Evolutionary conservation across 1,140 invertebrate species (phyloP).

Genomic region (Sesamia nonagrioides): DNA sequence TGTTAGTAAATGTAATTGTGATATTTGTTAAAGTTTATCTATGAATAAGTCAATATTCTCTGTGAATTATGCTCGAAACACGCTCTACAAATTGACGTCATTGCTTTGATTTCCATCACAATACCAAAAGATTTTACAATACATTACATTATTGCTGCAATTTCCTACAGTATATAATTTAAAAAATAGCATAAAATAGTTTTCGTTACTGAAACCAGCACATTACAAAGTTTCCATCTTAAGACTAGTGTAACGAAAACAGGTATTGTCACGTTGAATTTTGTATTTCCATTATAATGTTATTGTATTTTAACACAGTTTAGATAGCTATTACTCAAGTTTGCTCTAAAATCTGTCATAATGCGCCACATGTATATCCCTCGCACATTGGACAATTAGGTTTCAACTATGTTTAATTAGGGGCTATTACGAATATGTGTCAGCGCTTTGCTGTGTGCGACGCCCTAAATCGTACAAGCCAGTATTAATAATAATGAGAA

Average conservation of each 20-base stretch:
- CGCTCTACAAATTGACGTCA: slow-evolving; percentile 73
- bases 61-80: slow-evolving; percentile 33
- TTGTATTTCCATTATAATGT: slow-evolving; percentile 27
- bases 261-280: slow-evolving; percentile 27
- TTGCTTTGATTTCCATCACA: slow-evolving; percentile 72
- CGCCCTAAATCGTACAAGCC: slow-evolving; percentile 67
- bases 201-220: neutral
- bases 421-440: slow-evolving; percentile 83
- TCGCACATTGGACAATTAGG: slow-evolving; percentile 64
- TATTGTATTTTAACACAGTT: slow-evolving; percentile 57
- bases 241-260: neutral
- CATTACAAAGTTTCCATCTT: neutral
- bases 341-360: slow-evolving; percentile 45
- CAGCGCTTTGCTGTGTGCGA: slow-evolving; percentile 71
- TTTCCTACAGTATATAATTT: neutral
- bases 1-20: slow-evolving; percentile 20
- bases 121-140: slow-evolving; percentile 67
- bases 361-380: slow-evolving; percentile 45
- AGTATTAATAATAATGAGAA: slow-evolving; percentile 55
- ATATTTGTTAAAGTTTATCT: slow-evolving; percentile 9
- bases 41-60: slow-evolving; percentile 9
- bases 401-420: slow-evolving; percentile 73
- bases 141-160: neutral
- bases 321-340: slow-evolving; percentile 50
- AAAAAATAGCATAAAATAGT: slow-evolving; percentile 1